Evolutionary conservation across 2,888 invertebrate genomes (phyloP).

Genomic region (Netelia inedita): DNA sequence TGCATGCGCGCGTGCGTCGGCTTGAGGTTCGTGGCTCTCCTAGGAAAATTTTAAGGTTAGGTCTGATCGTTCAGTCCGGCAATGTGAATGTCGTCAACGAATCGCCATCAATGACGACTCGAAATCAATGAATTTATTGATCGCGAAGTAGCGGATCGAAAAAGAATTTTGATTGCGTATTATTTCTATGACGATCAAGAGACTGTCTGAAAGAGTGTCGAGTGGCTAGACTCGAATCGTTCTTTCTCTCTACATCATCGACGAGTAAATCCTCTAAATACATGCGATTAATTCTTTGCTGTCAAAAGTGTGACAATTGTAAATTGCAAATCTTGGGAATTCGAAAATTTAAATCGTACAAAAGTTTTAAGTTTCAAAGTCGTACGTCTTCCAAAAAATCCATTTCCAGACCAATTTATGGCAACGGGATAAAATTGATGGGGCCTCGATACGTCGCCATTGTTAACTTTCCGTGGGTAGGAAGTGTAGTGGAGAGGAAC

Average conservation of each 20-base stretch:
- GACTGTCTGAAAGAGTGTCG: neutral
- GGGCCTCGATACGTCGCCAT: neutral
- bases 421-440: neutral
- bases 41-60: constrained; percentile 30
- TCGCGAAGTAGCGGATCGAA: constrained; percentile 22
- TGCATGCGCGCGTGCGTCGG: neutral
- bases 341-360: too few species aligned
- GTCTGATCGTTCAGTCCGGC: constrained; percentile 5
- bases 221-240: too few species aligned
- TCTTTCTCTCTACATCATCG: too few species aligned
- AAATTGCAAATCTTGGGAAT: too few species aligned
- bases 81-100: neutral
- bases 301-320: too few species aligned
- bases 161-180: constrained; percentile 4
- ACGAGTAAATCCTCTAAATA: too few species aligned
- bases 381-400: neutral
- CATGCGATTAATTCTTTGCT: too few species aligned
- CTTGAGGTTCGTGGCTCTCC: neutral
- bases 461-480: neutral
- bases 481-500: neutral
- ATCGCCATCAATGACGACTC: constrained; percentile 24
- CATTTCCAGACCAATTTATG: neutral
- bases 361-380: too few species aligned
- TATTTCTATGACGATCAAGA: neutral
- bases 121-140: constrained; percentile 61